Evolutionary conservation across 2,113 vertebrate species (phyloP), one percentile per base, ranked within the genome.

Genomic region (Neotragus moschatus): DNA sequence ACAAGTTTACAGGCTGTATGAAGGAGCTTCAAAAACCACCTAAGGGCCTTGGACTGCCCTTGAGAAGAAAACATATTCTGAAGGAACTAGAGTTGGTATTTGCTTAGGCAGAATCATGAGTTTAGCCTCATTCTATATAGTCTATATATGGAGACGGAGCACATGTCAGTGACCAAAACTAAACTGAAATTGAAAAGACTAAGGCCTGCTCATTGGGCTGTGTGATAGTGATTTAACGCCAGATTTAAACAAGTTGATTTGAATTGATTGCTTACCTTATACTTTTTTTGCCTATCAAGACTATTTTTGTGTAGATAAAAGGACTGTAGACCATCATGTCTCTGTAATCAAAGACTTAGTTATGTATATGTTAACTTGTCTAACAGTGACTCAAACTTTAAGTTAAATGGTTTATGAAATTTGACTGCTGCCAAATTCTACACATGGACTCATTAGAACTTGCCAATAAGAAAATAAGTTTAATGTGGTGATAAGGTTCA

Each of bases 381-480:
- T 81, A 75, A 17, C 25, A 51, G 11, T 96, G 45, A 87, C n/a
- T 6, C 0, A 30, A 79, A 80, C 28, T 58, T 84, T 79, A 80
- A 28, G 45, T 91, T 43, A 90, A 55, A 90, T 61, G 75, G 51
- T 55, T 6, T 63, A 56, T 95, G 84, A 88, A 85, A 84, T 91
- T 79, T 88, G 63, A 90, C 66, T 30, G 15, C 7, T 90, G 19
- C 45, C 63, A n/a, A 56, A 56, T 56, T 89, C 70, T 96, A 75
- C 5, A 61, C 23, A n/a, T 55, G 63, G 7, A 19, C 81, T 60
- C 43, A 51, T 66, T 87, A 70, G 30, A 58, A 60, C 25, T 93
- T 97, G 21, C 30, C 21, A 87, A 7, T 84, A 70, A 96, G 66
- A 89, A 89, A 94, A 77, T 92, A 82, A 84, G 16, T 88, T 84